Percentiles rank a stretch among this genome's conserved stretches.
These are phyloP conservation scores for Onychomys arenicola DNA, from an alignment of 2,797 vertebrate genomes.

Conservation along the genomic window DNA sequence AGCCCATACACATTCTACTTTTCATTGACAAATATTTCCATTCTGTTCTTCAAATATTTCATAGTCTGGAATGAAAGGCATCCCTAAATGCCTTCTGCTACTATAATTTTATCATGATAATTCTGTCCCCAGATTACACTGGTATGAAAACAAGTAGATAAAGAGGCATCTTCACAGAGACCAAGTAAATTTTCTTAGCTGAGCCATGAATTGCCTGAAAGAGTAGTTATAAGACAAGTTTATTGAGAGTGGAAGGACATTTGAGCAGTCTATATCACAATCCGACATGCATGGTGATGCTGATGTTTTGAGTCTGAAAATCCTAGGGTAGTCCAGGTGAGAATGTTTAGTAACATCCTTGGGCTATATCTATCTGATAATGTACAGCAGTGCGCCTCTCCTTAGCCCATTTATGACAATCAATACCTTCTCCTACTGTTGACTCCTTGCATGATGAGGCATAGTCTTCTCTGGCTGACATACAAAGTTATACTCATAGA, in stretches of 20 bases:
- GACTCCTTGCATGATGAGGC: neutral
- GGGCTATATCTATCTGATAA: neutral
- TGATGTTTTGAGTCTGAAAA: neutral
- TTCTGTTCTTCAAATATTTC: neutral
- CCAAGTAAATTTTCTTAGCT: neutral
- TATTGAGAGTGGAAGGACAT: neutral
- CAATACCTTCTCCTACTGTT: neutral
- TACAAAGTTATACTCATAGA: neutral
- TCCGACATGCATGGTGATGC: neutral
- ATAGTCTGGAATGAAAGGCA: neutral
- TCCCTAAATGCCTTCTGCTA: neutral
- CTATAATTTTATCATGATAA: neutral
- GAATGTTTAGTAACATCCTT: neutral
- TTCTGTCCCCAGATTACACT: neutral
- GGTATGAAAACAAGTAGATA: neutral
- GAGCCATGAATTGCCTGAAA: neutral
- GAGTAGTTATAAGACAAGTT: neutral
- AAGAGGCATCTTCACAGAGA: neutral
- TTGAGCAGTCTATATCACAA: neutral
- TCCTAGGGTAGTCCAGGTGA: neutral
- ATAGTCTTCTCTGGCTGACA: neutral
- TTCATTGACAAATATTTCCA: neutral
- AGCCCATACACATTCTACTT: neutral
- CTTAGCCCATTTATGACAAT: neutral
- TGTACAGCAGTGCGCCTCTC: fast-evolving